A percentile compares a stretch with the other conserved stretches of the same genome.
Conservation (phyloP, 2,113 vertebrate genomes). For the Sarotherodon lohbergeri region DNA sequence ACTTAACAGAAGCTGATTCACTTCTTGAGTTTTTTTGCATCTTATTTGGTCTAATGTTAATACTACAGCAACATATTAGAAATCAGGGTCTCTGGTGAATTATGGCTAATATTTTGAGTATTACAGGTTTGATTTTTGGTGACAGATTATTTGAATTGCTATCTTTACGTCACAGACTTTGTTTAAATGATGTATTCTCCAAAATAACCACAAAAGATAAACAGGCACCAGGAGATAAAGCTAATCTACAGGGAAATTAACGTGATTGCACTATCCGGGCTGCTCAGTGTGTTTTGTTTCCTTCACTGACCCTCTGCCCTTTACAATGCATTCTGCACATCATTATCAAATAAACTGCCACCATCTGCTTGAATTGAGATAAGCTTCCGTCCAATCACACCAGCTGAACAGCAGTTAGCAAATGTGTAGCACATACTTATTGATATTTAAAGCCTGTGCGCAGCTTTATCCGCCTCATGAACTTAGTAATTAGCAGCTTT, state of each 20-base stretch:
- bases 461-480: constrained; percentile 40
- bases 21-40: background rate
- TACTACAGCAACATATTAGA: background rate
- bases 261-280: background rate
- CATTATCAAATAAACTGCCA: constrained; percentile 45
- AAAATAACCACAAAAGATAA: background rate
- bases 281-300: constrained; percentile 19
- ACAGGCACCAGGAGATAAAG: constrained; percentile 5
- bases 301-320: background rate
- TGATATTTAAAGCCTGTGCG: constrained; percentile 52
- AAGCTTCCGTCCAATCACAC: constrained; percentile 53
- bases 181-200: background rate
- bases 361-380: constrained; percentile 67
- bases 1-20: background rate
- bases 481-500: constrained; percentile 62
- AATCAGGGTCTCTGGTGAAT: background rate
- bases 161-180: background rate
- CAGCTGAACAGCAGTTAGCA: constrained; percentile 33
- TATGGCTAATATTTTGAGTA: background rate
- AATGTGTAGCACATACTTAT: constrained; percentile 51
- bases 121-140: background rate
- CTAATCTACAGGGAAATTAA: constrained; percentile 22
- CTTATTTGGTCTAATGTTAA: background rate
- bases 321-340: background rate
- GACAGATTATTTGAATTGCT: background rate